A percentile compares a stretch with the other conserved stretches of the same genome.
Evolutionary conservation across 2,888 invertebrate species (phyloP).

Genomic region (Parapristionchus giblindavisi): DNA sequence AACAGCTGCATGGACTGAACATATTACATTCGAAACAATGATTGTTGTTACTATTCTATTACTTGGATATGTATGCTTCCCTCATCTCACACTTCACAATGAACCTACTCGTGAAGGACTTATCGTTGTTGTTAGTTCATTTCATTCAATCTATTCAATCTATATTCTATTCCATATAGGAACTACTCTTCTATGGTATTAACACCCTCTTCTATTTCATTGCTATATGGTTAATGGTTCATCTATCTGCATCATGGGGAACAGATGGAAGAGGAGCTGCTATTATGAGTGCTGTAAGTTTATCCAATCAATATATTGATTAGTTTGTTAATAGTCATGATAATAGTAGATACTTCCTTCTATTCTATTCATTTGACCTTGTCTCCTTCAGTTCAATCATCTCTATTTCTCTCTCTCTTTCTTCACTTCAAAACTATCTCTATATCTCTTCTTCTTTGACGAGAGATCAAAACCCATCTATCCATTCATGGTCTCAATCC

Average conservation of each 20-base stretch:
- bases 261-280: slow-evolving; percentile 68
- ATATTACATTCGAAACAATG: slow-evolving; percentile 66
- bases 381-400: slow-evolving; percentile 6
- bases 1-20: slow-evolving; percentile 68
- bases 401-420: slow-evolving; percentile 22
- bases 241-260: slow-evolving; percentile 66
- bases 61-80: slow-evolving; percentile 67
- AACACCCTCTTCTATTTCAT: slow-evolving; percentile 68
- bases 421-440: slow-evolving; percentile 29
- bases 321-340: background rate
- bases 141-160: background rate
- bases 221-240: slow-evolving; percentile 68
- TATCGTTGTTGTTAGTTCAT: slow-evolving; percentile 61
- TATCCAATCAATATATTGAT: background rate
- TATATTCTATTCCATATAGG: slow-evolving; percentile 46
- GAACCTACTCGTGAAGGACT: slow-evolving; percentile 65
- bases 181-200: slow-evolving; percentile 67
- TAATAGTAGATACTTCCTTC: background rate
- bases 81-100: slow-evolving; percentile 65
- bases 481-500: too few relatives aligned
- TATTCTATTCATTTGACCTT: background rate
- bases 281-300: slow-evolving; percentile 64
- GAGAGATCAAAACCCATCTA: slow-evolving; percentile 21
- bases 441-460: background rate
- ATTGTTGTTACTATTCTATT: slow-evolving; percentile 60